These are phyloP conservation scores for Bombus affinis DNA, from an alignment of 1,140 invertebrate genomes.

Conservation along the genomic window DNA sequence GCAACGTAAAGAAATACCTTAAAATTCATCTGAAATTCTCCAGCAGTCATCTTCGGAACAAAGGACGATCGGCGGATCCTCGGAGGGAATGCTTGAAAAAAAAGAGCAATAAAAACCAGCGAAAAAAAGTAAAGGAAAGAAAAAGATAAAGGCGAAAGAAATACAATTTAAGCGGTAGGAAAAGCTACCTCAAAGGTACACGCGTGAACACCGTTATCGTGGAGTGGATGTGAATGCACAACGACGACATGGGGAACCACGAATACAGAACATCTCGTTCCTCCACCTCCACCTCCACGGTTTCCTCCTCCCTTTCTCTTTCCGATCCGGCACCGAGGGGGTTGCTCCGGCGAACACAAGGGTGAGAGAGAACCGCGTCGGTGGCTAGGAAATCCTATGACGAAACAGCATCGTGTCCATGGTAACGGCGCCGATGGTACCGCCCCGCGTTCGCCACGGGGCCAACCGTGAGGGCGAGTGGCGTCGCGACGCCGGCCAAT, in stretches of 20 bases:
- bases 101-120: background rate
- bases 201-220: constrained; percentile 50
- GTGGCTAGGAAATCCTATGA: background rate
- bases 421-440: constrained; percentile 56
- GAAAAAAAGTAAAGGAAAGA: background rate
- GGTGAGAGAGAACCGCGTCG: background rate
- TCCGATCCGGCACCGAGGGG: background rate
- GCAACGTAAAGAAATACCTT: too few relatives aligned
- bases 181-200: constrained; percentile 40
- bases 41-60: background rate
- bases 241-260: constrained; percentile 56
- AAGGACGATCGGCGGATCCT: background rate
- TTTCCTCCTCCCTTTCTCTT: background rate
- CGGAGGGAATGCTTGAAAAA: background rate
- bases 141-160: constrained; percentile 18
- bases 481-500: constrained; percentile 70
- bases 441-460: constrained; percentile 57
- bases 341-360: too few relatives aligned
- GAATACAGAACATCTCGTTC: constrained; percentile 43
- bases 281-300: background rate
- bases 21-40: too few relatives aligned
- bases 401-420: constrained; percentile 65
- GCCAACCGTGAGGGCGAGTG: constrained; percentile 66
- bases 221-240: constrained; percentile 48
- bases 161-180: constrained; percentile 44